Evolutionary conservation across 2,113 vertebrate species (phyloP).

Genomic region (Thamnaconus septentrionalis): DNA sequence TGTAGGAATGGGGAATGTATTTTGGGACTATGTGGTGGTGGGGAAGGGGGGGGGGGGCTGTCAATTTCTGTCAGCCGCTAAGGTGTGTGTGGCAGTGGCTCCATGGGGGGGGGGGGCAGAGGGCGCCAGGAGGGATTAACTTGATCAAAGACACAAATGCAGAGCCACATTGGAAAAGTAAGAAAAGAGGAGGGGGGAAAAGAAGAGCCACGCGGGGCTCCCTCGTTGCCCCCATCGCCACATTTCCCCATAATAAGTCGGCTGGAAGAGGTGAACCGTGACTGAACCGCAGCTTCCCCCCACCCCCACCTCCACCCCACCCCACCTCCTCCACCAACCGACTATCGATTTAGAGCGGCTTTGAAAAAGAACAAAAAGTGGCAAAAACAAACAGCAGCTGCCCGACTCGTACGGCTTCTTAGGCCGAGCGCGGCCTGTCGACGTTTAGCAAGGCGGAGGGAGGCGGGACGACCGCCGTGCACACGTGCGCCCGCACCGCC

Average conservation of each 20-base stretch:
- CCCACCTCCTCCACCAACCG: constrained; percentile 15
- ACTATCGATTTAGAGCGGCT: constrained; percentile 52
- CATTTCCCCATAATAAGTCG: constrained; percentile 60
- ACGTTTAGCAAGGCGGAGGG: constrained; percentile 3
- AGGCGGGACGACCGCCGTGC: background rate
- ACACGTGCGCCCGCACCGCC: constrained; percentile 3
- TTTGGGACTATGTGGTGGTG: constrained; percentile 19
- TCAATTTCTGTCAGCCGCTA: constrained; percentile 66
- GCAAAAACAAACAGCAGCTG: constrained; percentile 39
- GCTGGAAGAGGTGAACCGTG: constrained; percentile 57
- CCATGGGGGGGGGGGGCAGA: constrained; percentile 39
- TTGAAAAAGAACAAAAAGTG: constrained; percentile 17
- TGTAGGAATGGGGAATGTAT: constrained; percentile 24
- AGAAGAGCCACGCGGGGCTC: constrained; percentile 46
- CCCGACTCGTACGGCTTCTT: constrained; percentile 18
- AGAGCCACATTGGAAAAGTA: constrained; percentile 65
- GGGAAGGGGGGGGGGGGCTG: constrained; percentile 59
- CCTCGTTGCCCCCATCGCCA: background rate
- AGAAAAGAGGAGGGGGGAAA: constrained; percentile 43
- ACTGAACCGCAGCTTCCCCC: constrained; percentile 47
- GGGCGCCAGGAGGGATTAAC: constrained; percentile 68
- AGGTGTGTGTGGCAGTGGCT: constrained; percentile 67
- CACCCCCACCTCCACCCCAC: constrained; percentile 38
- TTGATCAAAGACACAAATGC: constrained; percentile 73
- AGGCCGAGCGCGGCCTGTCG: constrained; percentile 18